These are phyloP conservation scores for Acrobasis repandana DNA, from an alignment of 2,888 invertebrate genomes.

Conservation along the genomic window DNA sequence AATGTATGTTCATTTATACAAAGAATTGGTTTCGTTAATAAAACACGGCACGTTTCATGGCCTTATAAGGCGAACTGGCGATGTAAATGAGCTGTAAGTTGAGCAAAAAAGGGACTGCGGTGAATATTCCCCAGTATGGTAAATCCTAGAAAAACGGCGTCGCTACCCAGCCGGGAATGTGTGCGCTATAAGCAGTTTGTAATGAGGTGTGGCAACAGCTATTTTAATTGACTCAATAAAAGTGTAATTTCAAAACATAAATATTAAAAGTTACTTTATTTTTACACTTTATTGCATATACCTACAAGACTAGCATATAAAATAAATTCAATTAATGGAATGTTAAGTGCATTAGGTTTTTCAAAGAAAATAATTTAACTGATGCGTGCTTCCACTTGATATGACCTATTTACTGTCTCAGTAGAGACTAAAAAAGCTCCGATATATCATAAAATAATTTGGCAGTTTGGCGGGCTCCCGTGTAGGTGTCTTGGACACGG, in stretches of 20 bases:
- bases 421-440: constrained; percentile 23
- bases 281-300: no score
- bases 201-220: constrained; percentile 5
- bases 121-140: constrained; percentile 7
- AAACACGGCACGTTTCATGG: constrained; percentile 9
- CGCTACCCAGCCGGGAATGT: constrained; percentile 13
- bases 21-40: constrained; percentile 17
- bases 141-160: constrained; percentile 14
- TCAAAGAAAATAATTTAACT: constrained; percentile 22
- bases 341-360: not conserved
- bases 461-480: constrained; percentile 35
- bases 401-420: constrained; percentile 26
- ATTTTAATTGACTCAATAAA: not conserved
- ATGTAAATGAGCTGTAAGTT: constrained; percentile 19
- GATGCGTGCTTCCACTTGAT: constrained; percentile 23
- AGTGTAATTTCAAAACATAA: not conserved
- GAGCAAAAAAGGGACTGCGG: constrained; percentile 8
- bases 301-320: no score
- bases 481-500: constrained; percentile 41
- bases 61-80: constrained; percentile 6
- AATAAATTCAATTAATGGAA: not conserved
- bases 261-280: no score
- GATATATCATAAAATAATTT: constrained; percentile 33
- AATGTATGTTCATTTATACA: constrained; percentile 10
- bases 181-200: not conserved